Evolutionary conservation across 2,888 invertebrate species (phyloP).

Genomic region (Noctua janthe): DNA sequence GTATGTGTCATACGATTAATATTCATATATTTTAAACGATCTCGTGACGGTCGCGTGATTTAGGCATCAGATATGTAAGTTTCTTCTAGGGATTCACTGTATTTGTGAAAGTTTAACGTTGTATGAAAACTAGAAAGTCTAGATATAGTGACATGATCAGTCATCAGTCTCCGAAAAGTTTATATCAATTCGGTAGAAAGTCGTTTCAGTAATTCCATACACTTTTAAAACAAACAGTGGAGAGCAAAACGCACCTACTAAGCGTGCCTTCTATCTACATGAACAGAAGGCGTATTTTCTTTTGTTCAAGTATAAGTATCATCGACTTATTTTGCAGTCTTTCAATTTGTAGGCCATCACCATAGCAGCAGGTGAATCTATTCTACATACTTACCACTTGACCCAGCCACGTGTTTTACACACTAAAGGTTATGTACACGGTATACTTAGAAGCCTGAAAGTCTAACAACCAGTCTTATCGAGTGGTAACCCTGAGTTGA

Average conservation of each 20-base stretch:
- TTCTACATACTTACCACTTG: background rate
- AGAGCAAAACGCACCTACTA: background rate
- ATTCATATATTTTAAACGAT: background rate
- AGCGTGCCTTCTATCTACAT: background rate
- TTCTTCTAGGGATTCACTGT: background rate
- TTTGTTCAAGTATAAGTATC: background rate
- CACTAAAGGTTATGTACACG: background rate
- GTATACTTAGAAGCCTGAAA: background rate
- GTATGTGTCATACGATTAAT: constrained; percentile 36
- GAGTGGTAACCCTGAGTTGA: background rate
- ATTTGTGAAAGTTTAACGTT: background rate
- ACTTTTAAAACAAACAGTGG: background rate
- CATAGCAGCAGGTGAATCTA: background rate
- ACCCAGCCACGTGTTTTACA: background rate
- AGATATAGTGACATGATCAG: background rate
- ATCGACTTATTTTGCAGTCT: too few relatives aligned
- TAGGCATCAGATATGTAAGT: background rate
- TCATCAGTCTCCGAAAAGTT: too few relatives aligned
- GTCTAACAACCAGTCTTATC: background rate
- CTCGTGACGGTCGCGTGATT: constrained; percentile 22
- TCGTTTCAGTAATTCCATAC: background rate
- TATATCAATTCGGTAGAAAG: background rate
- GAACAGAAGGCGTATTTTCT: background rate
- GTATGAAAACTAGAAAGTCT: background rate
- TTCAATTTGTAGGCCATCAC: background rate